phyloP scores from a whole-genome alignment of 2,888 invertebrate species.

The Eilema depressum region DNA sequence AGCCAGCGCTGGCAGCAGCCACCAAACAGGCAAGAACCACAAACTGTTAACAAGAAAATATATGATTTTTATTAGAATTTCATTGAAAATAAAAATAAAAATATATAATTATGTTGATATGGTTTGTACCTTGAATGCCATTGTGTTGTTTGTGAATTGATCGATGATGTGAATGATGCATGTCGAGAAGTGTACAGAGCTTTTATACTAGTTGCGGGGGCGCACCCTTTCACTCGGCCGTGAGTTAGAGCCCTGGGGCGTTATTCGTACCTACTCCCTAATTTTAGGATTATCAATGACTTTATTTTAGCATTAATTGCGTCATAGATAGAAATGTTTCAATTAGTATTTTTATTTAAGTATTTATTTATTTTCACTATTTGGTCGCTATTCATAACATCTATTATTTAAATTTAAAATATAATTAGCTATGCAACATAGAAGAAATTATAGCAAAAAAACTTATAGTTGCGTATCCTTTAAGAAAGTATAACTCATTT shows the following conservation, averaged over 20 bases:
- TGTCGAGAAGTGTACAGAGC: slow-evolving; percentile 69
- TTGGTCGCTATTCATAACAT: slow-evolving; percentile 62
- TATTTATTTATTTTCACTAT: too few species aligned
- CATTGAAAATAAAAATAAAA: background rate
- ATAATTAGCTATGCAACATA: too few species aligned
- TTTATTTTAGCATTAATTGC: background rate
- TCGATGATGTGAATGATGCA: slow-evolving; percentile 77
- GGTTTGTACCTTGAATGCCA: slow-evolving; percentile 82
- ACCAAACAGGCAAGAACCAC: slow-evolving; percentile 74
- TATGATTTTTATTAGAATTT: slow-evolving; percentile 9
- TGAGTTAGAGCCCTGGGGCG: slow-evolving; percentile 19
- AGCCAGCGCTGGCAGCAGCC: slow-evolving; percentile 73
- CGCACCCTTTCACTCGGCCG: slow-evolving; percentile 81
- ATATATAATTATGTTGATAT: background rate
- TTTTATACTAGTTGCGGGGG: slow-evolving; percentile 77
- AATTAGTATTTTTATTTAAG: background rate
- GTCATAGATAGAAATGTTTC: background rate
- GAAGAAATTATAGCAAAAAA: too few species aligned
- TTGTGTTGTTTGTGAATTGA: slow-evolving; percentile 68
- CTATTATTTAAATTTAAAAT: slow-evolving; percentile 2
- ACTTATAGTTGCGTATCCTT: too few species aligned
- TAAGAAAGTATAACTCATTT: too few species aligned
- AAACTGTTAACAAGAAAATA: slow-evolving; percentile 65
- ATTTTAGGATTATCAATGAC: background rate
- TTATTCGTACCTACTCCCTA: slow-evolving; percentile 35